These are phyloP conservation scores for Andricus curvator DNA, from an alignment of 2,888 invertebrate species.

Conservation along the genomic window DNA sequence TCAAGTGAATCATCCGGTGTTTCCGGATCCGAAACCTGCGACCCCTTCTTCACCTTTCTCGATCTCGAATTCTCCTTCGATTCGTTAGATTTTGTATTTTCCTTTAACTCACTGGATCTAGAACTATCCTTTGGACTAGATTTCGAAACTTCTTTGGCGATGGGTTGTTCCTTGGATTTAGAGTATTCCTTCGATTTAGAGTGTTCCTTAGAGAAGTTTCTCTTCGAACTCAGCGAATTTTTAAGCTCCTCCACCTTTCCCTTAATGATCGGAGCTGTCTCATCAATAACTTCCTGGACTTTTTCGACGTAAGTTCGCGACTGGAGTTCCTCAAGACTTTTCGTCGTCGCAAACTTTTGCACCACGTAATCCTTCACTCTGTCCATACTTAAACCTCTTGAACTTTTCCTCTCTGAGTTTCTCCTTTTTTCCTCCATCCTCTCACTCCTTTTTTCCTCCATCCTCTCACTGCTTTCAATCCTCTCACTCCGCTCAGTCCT, in stretches of 20 bases:
- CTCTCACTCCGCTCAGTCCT: not conserved
- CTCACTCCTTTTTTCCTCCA: not conserved
- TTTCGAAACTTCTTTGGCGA: constrained; percentile 4
- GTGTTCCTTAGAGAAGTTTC: constrained; percentile 42
- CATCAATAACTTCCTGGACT: constrained; percentile 71
- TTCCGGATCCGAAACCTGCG: constrained; percentile 35
- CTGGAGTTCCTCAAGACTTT: constrained; percentile 67
- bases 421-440: constrained; percentile 46
- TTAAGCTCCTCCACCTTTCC: constrained; percentile 68
- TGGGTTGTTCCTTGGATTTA: constrained; percentile 46
- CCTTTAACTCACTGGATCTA: constrained; percentile 40
- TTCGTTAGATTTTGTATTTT: constrained; percentile 9
- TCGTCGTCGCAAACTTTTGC: constrained; percentile 60
- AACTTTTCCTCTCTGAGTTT: constrained; percentile 47
- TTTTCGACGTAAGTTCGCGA: constrained; percentile 67
- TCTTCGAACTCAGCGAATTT: constrained; percentile 50
- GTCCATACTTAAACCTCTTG: constrained; percentile 60
- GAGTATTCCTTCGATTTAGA: constrained; percentile 32
- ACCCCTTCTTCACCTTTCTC: constrained; percentile 10
- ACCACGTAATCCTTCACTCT: constrained; percentile 63
- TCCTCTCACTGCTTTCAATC: too few species aligned
- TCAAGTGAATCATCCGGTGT: constrained; percentile 39
- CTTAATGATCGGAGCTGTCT: constrained; percentile 67
- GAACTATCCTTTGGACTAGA: not conserved
- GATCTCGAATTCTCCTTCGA: constrained; percentile 32